Percentiles rank a stretch among this genome's conserved stretches.
Evolutionary conservation across 2,797 vertebrate species (phyloP).

Genomic region (Tapera naevia): DNA sequence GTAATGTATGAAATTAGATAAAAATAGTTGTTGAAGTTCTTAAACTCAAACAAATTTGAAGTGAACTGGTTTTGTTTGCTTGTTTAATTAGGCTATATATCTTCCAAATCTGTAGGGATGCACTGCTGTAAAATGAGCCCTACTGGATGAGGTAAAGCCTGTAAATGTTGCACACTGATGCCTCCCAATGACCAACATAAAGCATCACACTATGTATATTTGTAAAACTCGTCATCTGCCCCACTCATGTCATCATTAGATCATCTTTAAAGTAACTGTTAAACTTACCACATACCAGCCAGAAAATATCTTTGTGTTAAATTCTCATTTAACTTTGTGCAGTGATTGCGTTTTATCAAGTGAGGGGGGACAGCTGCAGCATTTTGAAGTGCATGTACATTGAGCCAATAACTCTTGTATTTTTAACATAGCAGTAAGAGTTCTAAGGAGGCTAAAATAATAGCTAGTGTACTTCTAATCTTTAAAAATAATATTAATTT

Average conservation of each 20-base stretch:
- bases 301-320: neutral
- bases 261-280: neutral
- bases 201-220: constrained; percentile 37
- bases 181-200: constrained; percentile 61
- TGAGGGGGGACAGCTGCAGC: neutral
- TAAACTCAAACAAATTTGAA: neutral
- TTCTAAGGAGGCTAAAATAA: neutral
- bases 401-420: neutral
- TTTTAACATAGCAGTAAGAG: neutral
- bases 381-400: neutral
- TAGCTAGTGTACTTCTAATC: neutral
- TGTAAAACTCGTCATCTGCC: neutral
- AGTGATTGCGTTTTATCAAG: neutral
- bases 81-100: neutral
- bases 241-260: neutral
- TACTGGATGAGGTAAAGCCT: neutral
- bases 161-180: constrained; percentile 60
- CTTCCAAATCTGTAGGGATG: neutral
- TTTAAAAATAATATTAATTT: neutral
- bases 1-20: neutral
- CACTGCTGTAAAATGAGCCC: neutral
- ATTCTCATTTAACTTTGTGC: neutral
- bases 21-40: neutral
- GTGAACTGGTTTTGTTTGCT: neutral
- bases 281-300: neutral